Base-by-base conservation (phyloP, 2,888 invertebrate genomes). In the Ypsolopha scabrella region DNA sequence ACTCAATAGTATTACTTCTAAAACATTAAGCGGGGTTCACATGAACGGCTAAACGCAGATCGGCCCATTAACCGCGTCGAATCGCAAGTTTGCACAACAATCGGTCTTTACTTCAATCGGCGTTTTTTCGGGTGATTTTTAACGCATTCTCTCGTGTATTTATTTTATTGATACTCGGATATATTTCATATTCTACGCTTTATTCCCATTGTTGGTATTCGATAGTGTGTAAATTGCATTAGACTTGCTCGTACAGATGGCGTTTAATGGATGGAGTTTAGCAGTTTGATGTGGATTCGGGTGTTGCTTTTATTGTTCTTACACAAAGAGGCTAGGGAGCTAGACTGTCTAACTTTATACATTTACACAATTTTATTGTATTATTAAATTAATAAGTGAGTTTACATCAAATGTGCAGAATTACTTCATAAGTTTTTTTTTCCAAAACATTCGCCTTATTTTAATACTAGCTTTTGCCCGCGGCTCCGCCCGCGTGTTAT, bases 31-130 rank as follows among this genome's bases (percentile, higher is more conserved):
- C 80, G 70, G 59, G 67, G 75, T 80, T 75, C 80, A 80, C 81
- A 83, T 73, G 66, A 70, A 69, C 76, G 70, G 61, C 60, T 64
- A 70, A 69, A 69, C 63, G 72, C 77, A 80, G 78, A 79, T 68
- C 78, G 83, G 72, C 75, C 85, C 85, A 86, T 86, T 81, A 81
- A 75, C 72, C 82, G 76, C 67, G 70, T 74, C 82, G 72, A 80
- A 85, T 82, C 72, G 71, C 62, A 67, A 83, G 83, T 83, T 83
- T 83, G 79, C 81, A 78, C 83, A 83, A 83, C 83, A 55, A 52
- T 50, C 70, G 74, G 70, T 74, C 76, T 85, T 85, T 85, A 83
- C 85, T 79, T 39, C 70, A 70, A 78, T 73, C 71, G 77, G 67
- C 65, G 70, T 79, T 82, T 85, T 82, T 80, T 77, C 64, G 61